These are phyloP conservation scores for Suricata suricatta DNA, from an alignment of 2,113 vertebrate species.

Conservation along the genomic window DNA sequence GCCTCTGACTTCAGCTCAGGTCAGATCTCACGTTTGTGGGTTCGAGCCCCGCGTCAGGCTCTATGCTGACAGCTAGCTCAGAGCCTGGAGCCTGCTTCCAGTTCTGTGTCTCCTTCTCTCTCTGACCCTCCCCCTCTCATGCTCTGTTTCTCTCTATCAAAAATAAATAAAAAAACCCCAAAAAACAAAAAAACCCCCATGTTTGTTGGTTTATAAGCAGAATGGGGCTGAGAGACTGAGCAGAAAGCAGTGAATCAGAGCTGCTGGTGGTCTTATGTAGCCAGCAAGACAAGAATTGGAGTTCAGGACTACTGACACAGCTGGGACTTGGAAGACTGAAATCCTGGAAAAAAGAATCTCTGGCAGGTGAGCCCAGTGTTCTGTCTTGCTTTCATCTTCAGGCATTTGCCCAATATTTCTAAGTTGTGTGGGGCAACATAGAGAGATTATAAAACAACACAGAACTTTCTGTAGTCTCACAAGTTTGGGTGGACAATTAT, in stretches of 20 bases:
- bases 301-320: not conserved
- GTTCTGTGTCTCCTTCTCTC: no score
- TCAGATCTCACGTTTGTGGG: no score
- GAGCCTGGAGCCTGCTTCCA: no score
- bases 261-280: not conserved
- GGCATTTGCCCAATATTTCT: not conserved
- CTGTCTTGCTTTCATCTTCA: not conserved
- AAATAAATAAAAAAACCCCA: no score
- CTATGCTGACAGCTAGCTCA: no score
- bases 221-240: not conserved
- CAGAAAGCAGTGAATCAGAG: not conserved
- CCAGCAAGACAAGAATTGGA: not conserved
- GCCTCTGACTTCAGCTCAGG: no score
- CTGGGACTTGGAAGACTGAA: not conserved
- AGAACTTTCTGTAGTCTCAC: not conserved
- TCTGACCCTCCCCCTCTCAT: no score
- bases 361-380: not conserved
- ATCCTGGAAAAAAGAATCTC: not conserved
- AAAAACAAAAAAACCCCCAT: no score
- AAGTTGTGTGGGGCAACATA: not conserved
- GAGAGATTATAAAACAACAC: not conserved
- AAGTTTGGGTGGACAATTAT: not conserved
- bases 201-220: slow-evolving; percentile 19
- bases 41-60: no score
- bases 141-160: no score